phyloP scores from a whole-genome alignment of 2,797 vertebrate genomes.

The Bradypodion pumilum region DNA sequence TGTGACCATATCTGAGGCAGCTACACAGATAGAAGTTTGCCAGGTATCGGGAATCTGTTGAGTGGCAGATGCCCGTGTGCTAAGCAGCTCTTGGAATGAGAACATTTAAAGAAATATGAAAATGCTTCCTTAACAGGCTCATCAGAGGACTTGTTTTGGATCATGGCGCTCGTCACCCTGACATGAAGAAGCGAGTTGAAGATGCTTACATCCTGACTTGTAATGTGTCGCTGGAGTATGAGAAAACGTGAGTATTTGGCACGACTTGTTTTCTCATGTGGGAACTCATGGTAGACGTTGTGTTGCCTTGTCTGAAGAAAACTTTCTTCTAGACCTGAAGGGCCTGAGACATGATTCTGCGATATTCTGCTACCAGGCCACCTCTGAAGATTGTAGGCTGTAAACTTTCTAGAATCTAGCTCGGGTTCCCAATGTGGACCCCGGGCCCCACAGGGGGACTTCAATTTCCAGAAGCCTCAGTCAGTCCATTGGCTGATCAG shows the following conservation, averaged over 20 bases:
- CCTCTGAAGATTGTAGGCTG: no score
- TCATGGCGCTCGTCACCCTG: slow-evolving; percentile 94
- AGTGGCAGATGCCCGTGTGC: accelerated
- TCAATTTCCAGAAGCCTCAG: no score
- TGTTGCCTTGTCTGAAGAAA: no score
- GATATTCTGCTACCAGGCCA: no score
- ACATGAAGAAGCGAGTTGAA: slow-evolving; percentile 98
- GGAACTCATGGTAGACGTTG: background rate
- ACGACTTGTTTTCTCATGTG: background rate
- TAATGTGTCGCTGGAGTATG: slow-evolving; percentile 95
- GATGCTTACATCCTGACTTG: slow-evolving; percentile 92
- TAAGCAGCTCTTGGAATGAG: accelerated
- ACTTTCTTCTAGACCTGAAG: background rate
- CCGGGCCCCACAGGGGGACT: no score
- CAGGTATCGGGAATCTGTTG: accelerated
- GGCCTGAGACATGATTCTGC: no score
- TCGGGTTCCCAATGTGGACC: no score
- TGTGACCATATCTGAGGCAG: slow-evolving; percentile 32
- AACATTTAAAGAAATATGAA: slow-evolving; percentile 17
- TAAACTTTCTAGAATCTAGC: background rate
- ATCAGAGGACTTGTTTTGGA: slow-evolving; percentile 95
- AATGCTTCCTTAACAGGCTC: slow-evolving; percentile 75
- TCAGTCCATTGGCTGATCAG: no score
- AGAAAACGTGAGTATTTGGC: slow-evolving; percentile 85
- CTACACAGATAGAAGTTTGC: background rate